Conservation (phyloP, 2,888 invertebrate genomes). For the Trachelus troglodyta region DNA sequence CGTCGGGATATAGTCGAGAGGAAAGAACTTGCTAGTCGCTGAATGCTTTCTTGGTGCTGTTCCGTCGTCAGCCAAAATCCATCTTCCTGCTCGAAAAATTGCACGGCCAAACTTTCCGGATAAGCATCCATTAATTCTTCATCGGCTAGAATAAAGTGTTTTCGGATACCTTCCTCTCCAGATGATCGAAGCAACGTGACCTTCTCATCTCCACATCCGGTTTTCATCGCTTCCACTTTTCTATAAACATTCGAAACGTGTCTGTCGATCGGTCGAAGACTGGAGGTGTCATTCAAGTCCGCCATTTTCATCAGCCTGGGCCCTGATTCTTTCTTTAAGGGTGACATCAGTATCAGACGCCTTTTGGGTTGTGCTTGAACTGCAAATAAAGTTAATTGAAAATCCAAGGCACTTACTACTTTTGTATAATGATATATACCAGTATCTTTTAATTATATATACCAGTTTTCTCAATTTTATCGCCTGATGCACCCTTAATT, state of each 20-base stretch:
- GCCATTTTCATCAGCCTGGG: constrained; percentile 36
- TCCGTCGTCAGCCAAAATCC: neutral
- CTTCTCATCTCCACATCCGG: constrained; percentile 49
- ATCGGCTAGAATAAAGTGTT: constrained; percentile 19
- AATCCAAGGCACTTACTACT: neutral
- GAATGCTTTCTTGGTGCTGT: neutral
- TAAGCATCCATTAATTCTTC: constrained; percentile 17
- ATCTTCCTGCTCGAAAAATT: constrained; percentile 37
- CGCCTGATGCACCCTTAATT: constrained; percentile 52
- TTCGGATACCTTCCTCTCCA: constrained; percentile 39
- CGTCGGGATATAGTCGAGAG: neutral
- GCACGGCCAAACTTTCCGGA: constrained; percentile 42
- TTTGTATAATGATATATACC: neutral
- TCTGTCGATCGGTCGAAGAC: constrained; percentile 28
- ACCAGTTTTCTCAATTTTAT: constrained; percentile 47
- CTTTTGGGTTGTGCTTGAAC: constrained; percentile 42
- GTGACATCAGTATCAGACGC: constrained; percentile 51
- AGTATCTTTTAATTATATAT: constrained; percentile 16
- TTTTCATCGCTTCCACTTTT: constrained; percentile 37
- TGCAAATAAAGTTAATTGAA: constrained; percentile 19
- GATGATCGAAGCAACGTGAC: constrained; percentile 42
- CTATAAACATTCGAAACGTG: constrained; percentile 33
- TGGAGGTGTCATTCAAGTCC: constrained; percentile 33
- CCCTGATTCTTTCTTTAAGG: constrained; percentile 44
- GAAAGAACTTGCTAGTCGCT: neutral